A percentile compares a stretch with the other conserved stretches of the same genome.
Conservation (phyloP, 2,113 vertebrate species). For the Ptychochromis oligacanthus region DNA sequence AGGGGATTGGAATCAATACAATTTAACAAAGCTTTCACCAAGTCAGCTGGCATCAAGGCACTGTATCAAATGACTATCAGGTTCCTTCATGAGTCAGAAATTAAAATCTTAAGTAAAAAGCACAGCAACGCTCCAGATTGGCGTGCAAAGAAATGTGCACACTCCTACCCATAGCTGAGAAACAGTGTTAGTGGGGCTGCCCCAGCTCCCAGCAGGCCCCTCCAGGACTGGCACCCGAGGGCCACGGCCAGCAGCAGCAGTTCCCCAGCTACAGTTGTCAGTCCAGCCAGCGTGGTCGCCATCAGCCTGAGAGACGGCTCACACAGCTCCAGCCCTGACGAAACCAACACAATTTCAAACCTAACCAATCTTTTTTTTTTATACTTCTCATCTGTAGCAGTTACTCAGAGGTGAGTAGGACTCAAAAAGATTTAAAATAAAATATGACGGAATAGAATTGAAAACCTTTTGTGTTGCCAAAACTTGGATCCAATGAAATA, state of each 20-base stretch:
- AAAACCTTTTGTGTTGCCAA: not conserved
- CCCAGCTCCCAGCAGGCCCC: constrained; percentile 85
- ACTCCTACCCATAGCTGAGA: constrained; percentile 84
- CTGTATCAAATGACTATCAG: constrained; percentile 14
- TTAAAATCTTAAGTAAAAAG: not conserved
- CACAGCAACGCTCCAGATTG: not conserved
- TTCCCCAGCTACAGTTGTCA: constrained; percentile 84
- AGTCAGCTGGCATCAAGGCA: constrained; percentile 48
- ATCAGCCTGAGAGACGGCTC: constrained; percentile 85
- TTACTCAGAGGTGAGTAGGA: too few species aligned
- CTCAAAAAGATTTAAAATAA: not conserved
- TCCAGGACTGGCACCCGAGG: constrained; percentile 87
- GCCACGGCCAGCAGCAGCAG: constrained; percentile 88
- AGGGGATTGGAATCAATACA: constrained; percentile 67
- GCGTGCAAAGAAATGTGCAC: not conserved
- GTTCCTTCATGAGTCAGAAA: not conserved
- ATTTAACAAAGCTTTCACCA: constrained; percentile 47
- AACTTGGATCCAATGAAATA: not conserved
- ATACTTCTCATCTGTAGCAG: not conserved
- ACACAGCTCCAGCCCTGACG: constrained; percentile 88
- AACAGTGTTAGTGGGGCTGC: constrained; percentile 86
- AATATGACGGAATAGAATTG: not conserved
- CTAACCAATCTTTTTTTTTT: not conserved
- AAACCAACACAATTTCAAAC: constrained; percentile 24
- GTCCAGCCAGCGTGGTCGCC: constrained; percentile 83